These are phyloP conservation scores for Gymnothorax reevesii DNA, from an alignment of 2,797 vertebrate genomes.

Conservation along the genomic window DNA sequence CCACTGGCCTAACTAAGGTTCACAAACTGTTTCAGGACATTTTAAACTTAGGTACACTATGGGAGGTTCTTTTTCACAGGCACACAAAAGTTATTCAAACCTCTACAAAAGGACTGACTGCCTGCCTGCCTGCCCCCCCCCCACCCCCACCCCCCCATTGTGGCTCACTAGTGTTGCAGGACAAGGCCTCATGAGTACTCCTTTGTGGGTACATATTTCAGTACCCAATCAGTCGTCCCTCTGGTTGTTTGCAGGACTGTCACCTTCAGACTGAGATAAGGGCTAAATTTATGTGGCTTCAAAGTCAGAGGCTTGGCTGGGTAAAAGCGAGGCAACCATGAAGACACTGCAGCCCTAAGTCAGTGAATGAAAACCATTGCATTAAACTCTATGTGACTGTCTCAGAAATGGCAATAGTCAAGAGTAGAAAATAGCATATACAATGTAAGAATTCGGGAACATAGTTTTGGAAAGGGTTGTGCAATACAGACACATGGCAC, in stretches of 20 bases:
- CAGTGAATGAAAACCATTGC: background rate
- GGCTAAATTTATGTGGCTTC: background rate
- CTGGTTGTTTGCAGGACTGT: background rate
- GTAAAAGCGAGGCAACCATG: background rate
- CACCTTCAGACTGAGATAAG: background rate
- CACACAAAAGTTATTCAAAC: background rate
- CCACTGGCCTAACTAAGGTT: background rate
- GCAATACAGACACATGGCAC: background rate
- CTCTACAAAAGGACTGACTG: background rate
- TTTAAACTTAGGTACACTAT: background rate
- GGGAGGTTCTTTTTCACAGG: background rate
- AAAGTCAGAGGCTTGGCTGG: background rate
- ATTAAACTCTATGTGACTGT: background rate
- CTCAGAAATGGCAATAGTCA: background rate
- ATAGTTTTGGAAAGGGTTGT: background rate
- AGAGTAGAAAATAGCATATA: background rate
- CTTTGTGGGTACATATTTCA: background rate
- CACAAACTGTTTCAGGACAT: background rate
- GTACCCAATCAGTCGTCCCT: background rate
- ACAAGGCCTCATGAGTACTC: background rate
- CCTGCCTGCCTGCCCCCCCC: no score
- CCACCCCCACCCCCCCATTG: no score
- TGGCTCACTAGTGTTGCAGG: background rate
- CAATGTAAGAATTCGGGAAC: background rate
- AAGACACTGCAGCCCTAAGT: background rate